Percentiles rank a stretch among this genome's conserved stretches.
phyloP scores from a whole-genome alignment of 2,888 invertebrate genomes.

The Galerucella pusilla region DNA sequence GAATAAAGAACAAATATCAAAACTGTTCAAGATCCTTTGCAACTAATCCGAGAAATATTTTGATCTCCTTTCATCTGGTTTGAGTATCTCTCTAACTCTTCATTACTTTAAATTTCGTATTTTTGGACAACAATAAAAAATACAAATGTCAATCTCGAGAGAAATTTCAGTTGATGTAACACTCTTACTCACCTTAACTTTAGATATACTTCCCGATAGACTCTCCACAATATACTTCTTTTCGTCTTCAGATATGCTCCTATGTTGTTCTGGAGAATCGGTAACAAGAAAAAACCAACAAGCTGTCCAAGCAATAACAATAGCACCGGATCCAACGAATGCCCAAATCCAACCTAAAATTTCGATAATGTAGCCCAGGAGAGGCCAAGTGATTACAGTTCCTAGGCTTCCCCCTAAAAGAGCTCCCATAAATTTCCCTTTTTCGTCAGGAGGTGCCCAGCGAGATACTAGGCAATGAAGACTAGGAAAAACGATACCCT shows the following conservation, averaged over 20 bases:
- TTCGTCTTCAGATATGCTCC: slow-evolving; percentile 67
- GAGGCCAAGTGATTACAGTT: slow-evolving; percentile 66
- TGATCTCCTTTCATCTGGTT: too few species aligned
- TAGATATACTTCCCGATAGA: slow-evolving; percentile 46
- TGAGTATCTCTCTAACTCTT: too few species aligned
- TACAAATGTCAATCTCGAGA: too few species aligned
- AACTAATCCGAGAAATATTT: too few species aligned
- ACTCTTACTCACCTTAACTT: slow-evolving; percentile 64
- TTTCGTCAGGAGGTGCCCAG: slow-evolving; percentile 68
- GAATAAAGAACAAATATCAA: too few species aligned
- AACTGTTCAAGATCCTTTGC: too few species aligned
- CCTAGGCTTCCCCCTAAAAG: slow-evolving; percentile 67
- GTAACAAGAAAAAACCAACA: slow-evolving; percentile 67
- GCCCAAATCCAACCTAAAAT: slow-evolving; percentile 60
- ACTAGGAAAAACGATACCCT: slow-evolving; percentile 62
- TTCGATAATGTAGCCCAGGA: slow-evolving; percentile 59
- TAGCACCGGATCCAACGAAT: slow-evolving; percentile 58
- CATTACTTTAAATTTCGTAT: too few species aligned
- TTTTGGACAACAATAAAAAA: too few species aligned
- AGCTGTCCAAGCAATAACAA: slow-evolving; percentile 59
- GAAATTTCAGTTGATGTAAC: neutral
- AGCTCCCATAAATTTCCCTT: slow-evolving; percentile 66
- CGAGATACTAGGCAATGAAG: slow-evolving; percentile 60
- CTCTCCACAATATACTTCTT: slow-evolving; percentile 68
- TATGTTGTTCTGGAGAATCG: slow-evolving; percentile 69